Percentiles rank a stretch among this genome's conserved stretches.
These are phyloP conservation scores for Desmodus rotundus DNA, from an alignment of 2,113 vertebrate genomes.

Conservation along the genomic window DNA sequence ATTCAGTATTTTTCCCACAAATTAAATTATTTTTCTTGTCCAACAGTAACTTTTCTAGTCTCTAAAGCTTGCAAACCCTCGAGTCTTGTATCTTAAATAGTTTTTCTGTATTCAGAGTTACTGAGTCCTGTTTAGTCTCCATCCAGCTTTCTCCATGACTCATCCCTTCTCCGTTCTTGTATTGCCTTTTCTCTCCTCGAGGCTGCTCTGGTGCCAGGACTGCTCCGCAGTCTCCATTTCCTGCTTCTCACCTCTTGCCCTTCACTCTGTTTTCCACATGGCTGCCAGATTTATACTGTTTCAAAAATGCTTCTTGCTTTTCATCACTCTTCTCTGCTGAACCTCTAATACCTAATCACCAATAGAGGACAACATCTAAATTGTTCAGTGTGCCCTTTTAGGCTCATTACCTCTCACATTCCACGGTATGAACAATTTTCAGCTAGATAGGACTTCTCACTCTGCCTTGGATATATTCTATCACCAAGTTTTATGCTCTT, in stretches of 20 bases:
- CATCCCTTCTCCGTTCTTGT: background rate
- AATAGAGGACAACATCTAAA: background rate
- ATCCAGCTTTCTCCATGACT: background rate
- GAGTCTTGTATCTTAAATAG: background rate
- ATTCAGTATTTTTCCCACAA: background rate
- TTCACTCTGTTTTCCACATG: background rate
- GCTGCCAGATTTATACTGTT: background rate
- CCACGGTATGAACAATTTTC: background rate
- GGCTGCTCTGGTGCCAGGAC: background rate
- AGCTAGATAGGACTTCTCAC: background rate
- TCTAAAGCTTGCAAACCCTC: background rate
- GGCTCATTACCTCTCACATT: background rate
- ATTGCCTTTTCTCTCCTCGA: background rate
- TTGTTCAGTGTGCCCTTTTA: background rate
- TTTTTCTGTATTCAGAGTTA: background rate
- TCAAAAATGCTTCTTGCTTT: background rate
- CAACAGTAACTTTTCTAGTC: background rate
- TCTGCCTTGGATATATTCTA: background rate
- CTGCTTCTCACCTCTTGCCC: background rate
- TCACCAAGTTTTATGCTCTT: background rate
- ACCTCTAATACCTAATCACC: background rate
- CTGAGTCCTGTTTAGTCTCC: background rate
- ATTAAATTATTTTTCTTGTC: background rate
- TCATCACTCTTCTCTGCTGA: background rate
- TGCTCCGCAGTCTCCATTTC: background rate